Conservation (phyloP, 2,797 vertebrate genomes). For the Syncerus caffer region DNA sequence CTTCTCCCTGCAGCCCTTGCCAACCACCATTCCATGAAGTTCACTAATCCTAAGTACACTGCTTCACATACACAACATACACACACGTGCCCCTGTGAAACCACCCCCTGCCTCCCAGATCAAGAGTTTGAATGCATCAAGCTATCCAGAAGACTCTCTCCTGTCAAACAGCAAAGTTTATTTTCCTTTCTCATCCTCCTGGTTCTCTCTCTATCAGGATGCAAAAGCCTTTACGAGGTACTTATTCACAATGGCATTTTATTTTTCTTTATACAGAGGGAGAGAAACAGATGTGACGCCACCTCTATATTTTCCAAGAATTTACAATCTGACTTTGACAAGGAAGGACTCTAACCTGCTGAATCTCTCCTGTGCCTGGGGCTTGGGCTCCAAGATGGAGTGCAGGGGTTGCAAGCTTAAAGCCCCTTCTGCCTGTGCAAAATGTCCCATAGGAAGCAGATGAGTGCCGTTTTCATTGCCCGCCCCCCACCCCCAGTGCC, state of each 20-base stretch:
- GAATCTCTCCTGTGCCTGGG: neutral
- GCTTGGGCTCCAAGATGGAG: neutral
- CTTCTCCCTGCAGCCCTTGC: neutral
- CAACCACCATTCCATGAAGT: neutral
- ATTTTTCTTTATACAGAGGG: conserved; percentile 59
- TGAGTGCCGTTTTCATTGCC: fast-evolving
- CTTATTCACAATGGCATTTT: conserved; percentile 64
- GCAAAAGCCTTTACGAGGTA: conserved; percentile 27
- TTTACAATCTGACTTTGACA: conserved; percentile 38
- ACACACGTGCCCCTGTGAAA: neutral
- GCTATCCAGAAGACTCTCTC: neutral
- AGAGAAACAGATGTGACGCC: conserved; percentile 36
- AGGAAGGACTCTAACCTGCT: neutral
- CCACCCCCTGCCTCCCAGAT: too few relatives aligned
- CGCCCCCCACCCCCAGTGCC: neutral
- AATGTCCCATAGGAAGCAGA: neutral
- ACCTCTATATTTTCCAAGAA: conserved; percentile 17
- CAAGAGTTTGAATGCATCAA: neutral
- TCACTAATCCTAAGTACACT: neutral
- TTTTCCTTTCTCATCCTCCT: neutral
- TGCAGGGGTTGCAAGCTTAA: fast-evolving
- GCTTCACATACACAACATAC: neutral
- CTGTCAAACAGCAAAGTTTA: neutral
- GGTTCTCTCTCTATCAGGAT: neutral
- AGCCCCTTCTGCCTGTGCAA: fast-evolving